phyloP scores from a whole-genome alignment of 2,113 vertebrate species.

The Mola mola region DNA sequence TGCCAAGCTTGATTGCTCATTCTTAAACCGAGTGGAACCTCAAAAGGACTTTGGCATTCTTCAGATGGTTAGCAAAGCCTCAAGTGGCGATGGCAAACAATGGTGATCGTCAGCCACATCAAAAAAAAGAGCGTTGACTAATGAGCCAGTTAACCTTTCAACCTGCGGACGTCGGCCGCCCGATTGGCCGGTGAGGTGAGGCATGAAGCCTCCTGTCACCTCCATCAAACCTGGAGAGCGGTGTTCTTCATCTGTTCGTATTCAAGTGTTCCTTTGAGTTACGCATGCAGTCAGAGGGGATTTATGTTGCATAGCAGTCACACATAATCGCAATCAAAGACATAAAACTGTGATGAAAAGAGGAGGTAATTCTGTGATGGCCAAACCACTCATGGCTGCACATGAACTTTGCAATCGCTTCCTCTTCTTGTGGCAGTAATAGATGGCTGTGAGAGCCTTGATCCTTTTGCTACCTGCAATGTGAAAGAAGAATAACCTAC shows the following conservation, averaged over 20 bases:
- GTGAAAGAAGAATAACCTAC: slow-evolving; percentile 6
- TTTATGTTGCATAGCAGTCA: no score
- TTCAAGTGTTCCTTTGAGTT: no score
- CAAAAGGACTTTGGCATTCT: slow-evolving; percentile 13
- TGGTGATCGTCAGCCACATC: slow-evolving; percentile 59
- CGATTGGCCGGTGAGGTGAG: slow-evolving; percentile 29
- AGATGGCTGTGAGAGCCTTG: no score
- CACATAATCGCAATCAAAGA: no score
- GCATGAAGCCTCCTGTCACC: slow-evolving; percentile 21
- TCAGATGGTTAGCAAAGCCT: slow-evolving; percentile 14
- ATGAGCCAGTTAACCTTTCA: slow-evolving; percentile 71
- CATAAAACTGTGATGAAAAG: no score
- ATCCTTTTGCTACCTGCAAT: no score
- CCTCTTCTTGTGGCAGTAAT: no score
- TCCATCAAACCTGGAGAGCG: slow-evolving; percentile 12
- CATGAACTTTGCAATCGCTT: no score
- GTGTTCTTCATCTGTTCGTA: no score
- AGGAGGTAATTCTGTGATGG: no score
- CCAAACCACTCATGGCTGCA: no score
- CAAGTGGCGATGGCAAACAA: slow-evolving; percentile 35
- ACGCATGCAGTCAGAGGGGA: no score
- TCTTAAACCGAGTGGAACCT: not conserved
- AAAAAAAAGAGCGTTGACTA: slow-evolving; percentile 53
- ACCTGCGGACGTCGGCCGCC: slow-evolving; percentile 33
- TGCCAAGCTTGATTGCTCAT: not conserved